phyloP scores from a whole-genome alignment of 2,888 invertebrate species.

The Sesamia inferens region DNA sequence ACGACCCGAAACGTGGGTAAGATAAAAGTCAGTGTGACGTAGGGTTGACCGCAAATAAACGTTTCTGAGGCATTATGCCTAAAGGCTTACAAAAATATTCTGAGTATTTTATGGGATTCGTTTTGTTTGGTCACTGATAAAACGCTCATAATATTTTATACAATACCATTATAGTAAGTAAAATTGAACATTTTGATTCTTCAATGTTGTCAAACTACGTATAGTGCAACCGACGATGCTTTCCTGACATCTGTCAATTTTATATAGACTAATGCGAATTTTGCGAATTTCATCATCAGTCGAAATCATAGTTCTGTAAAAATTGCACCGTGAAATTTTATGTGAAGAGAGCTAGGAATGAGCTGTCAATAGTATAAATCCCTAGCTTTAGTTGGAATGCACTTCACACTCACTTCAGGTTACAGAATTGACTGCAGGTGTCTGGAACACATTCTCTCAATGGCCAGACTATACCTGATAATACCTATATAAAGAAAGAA shows the following conservation, averaged over 20 bases:
- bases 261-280: too few species aligned
- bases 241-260: too few species aligned
- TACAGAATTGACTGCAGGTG: too few species aligned
- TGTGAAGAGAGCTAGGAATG: too few species aligned
- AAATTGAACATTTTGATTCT: background rate
- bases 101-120: background rate
- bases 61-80: conserved; percentile 4
- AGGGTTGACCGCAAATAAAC: conserved; percentile 30
- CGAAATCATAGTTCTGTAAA: too few species aligned
- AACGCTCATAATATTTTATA: conserved; percentile 4
- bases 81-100: conserved; percentile 13
- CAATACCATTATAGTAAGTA: background rate
- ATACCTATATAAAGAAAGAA: too few species aligned
- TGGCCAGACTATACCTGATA: background rate
- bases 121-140: background rate
- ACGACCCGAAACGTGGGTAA: conserved; percentile 25
- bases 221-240: background rate
- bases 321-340: too few species aligned
- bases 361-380: too few species aligned
- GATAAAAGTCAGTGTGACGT: conserved; percentile 50
- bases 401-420: too few species aligned
- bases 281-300: too few species aligned
- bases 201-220: background rate
- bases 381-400: too few species aligned
- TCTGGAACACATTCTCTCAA: too few species aligned